Percentiles rank a stretch among this genome's conserved stretches.
phyloP scores from a whole-genome alignment of 2,888 invertebrate genomes.

The Rhamphomyia laevipes region DNA sequence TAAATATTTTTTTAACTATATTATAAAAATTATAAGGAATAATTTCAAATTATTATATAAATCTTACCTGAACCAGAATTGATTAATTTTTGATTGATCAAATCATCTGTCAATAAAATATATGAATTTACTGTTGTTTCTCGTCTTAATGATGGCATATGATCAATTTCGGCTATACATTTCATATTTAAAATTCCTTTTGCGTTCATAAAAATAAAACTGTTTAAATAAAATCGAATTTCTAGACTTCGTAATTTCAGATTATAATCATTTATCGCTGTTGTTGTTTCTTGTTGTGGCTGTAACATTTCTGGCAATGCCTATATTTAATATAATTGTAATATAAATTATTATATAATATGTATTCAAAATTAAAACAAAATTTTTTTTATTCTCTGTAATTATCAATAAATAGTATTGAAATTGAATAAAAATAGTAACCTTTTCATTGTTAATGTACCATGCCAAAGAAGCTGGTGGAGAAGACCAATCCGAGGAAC shows the following conservation, averaged over 20 bases:
- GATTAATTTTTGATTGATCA: conserved; percentile 31
- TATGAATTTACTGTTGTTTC: conserved; percentile 25
- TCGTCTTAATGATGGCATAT: conserved; percentile 25
- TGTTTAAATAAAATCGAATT: conserved; percentile 31
- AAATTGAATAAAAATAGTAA: conserved; percentile 11
- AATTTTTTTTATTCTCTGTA: not conserved
- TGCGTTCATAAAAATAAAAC: conserved; percentile 24
- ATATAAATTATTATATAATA: too few species aligned
- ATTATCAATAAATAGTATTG: not conserved
- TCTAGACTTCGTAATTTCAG: conserved; percentile 28
- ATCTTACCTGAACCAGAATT: conserved; percentile 27
- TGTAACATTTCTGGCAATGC: conserved; percentile 25
- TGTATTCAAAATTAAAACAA: not conserved
- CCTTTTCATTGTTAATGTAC: conserved; percentile 32
- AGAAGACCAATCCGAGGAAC: conserved; percentile 32
- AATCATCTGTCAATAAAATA: conserved; percentile 27
- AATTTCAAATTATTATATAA: too few species aligned
- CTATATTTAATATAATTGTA: conserved; percentile 13
- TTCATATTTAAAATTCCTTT: conserved; percentile 24
- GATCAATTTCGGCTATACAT: conserved; percentile 31
- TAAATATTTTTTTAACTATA: too few species aligned
- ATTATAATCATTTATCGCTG: conserved; percentile 29
- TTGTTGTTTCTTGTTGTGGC: conserved; percentile 27
- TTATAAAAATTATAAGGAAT: too few species aligned
- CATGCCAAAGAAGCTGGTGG: conserved; percentile 28